Conservation (phyloP, 2,888 invertebrate species). For the Mimachlamys varia region DNA sequence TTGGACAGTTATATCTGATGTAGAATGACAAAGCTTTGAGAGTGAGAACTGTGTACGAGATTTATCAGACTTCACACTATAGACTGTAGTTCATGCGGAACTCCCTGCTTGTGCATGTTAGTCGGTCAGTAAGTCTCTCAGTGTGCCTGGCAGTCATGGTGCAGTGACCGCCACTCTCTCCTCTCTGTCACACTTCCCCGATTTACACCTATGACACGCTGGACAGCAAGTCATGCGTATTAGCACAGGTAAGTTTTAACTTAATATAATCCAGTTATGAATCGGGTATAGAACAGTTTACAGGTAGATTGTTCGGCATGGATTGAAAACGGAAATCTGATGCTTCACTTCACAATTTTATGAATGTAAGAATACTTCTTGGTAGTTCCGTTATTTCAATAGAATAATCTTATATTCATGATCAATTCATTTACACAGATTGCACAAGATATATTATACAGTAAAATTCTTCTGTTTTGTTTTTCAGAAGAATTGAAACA, state of each 20-base stretch:
- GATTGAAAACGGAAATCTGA: not conserved
- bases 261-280: not conserved
- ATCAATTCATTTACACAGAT: not conserved
- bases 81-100: constrained; percentile 28
- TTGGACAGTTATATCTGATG: not conserved
- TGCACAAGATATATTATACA: not conserved
- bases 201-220: not conserved
- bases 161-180: constrained; percentile 1
- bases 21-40: not conserved
- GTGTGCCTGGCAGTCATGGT: not conserved
- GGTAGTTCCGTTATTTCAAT: not conserved
- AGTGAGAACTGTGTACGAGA: not conserved
- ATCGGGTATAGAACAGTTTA: not conserved
- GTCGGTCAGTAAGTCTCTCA: constrained; percentile 1
- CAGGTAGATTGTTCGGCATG: not conserved
- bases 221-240: not conserved
- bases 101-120: constrained; percentile 36
- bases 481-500: not conserved
- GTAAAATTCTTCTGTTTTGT: not conserved
- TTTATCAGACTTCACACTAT: constrained; percentile 7
- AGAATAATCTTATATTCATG: not conserved
- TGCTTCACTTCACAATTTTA: not conserved
- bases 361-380: not conserved
- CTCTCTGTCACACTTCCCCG: not conserved
- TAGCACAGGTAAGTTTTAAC: constrained; percentile 12